Conservation (phyloP, 2,797 vertebrate species). For the Hylomyscus alleni region DNA sequence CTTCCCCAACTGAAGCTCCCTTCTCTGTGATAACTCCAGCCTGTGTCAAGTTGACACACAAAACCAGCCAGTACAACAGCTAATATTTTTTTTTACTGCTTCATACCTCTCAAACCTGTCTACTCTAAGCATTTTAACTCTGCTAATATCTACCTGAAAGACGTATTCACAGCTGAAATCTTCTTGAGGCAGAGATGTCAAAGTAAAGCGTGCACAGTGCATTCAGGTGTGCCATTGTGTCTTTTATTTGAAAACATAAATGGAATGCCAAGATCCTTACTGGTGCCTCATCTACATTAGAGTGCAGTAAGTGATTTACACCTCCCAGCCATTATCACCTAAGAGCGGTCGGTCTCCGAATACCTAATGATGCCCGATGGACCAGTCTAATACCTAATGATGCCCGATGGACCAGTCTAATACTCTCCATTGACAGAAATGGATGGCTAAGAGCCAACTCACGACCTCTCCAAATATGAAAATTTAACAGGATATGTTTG, state of each 20-base stretch:
- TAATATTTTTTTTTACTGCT: not conserved
- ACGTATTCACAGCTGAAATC: constrained; percentile 24
- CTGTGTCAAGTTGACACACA: too few relatives aligned
- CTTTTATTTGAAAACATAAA: constrained; percentile 30
- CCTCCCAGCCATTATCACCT: not conserved
- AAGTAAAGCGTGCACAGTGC: not conserved
- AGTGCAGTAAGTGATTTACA: not conserved
- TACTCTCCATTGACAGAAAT: not conserved
- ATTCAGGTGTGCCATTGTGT: not conserved
- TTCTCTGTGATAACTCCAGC: too few relatives aligned
- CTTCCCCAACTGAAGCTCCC: too few relatives aligned
- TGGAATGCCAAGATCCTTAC: constrained; percentile 6
- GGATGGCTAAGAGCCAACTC: not conserved
- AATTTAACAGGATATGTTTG: not conserved
- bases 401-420: not conserved
- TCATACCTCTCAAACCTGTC: not conserved
- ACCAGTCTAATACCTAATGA: not conserved
- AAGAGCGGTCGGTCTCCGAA: not conserved
- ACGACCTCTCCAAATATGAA: not conserved
- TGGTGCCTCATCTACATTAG: constrained; percentile 33
- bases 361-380: not conserved
- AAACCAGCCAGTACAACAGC: too few relatives aligned
- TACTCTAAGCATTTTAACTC: not conserved
- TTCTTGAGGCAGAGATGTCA: not conserved
- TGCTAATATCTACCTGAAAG: constrained; percentile 7